Evolutionary conservation across 2,113 vertebrate species (phyloP).

Genomic region (Bombycilla garrulus): DNA sequence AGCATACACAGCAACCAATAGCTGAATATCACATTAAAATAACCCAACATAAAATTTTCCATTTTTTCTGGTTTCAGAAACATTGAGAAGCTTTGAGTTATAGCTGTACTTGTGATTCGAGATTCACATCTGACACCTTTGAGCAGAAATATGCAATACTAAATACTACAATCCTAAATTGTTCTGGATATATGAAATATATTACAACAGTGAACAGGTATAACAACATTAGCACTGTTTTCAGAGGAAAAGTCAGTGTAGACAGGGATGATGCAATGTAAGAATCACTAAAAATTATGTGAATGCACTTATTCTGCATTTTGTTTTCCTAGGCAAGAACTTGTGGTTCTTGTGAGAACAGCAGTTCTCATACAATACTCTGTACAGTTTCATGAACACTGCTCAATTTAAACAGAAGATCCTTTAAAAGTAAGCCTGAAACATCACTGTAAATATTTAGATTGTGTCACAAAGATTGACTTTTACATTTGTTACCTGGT

Average conservation of each 20-base stretch:
- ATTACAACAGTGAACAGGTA: not conserved
- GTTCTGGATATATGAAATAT: not conserved
- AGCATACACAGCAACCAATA: not conserved
- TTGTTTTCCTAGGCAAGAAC: not conserved
- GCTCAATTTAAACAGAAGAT: not conserved
- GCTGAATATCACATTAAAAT: not conserved
- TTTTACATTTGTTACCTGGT: not conserved
- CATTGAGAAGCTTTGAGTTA: not conserved
- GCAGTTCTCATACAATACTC: not conserved
- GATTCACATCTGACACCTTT: not conserved
- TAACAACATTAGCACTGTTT: not conserved
- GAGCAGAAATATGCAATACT: not conserved
- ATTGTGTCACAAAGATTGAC: not conserved
- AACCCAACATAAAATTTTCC: not conserved
- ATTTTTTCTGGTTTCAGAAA: not conserved
- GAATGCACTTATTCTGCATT: not conserved
- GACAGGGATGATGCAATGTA: not conserved
- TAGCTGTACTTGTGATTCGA: not conserved
- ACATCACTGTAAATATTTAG: not conserved
- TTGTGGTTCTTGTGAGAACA: no score
- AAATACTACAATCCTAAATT: not conserved
- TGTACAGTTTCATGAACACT: accelerated
- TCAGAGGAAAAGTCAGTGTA: not conserved
- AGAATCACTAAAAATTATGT: not conserved
- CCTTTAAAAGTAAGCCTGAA: not conserved